Evolutionary conservation across 2,888 invertebrate species (phyloP).

Genomic region (Chrysolina americana): DNA sequence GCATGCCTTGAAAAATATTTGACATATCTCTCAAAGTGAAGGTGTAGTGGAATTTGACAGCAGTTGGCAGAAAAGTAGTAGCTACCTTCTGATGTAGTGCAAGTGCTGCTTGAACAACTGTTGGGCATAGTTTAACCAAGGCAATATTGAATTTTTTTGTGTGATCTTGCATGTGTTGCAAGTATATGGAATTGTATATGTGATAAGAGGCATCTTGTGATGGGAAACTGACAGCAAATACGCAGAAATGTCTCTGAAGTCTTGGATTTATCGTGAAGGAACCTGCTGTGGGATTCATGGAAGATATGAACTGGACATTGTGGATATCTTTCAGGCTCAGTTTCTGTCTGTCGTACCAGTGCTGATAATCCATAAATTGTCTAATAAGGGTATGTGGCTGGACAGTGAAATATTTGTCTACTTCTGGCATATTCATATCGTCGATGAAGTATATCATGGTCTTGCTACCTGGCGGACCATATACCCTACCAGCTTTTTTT

Average conservation of each 20-base stretch:
- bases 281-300: conserved; percentile 97
- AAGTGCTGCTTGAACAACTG: conserved; percentile 81
- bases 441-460: conserved; percentile 94
- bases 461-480: conserved; percentile 94
- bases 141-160: conserved; percentile 77
- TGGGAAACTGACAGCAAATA: conserved; percentile 91
- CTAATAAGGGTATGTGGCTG: conserved; percentile 95
- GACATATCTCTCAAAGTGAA: conserved; percentile 94
- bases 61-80: conserved; percentile 89
- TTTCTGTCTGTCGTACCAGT: conserved; percentile 95
- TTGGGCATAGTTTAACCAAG: conserved; percentile 75
- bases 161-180: conserved; percentile 80
- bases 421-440: conserved; percentile 98
- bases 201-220: conserved; percentile 84
- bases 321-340: conserved; percentile 90
- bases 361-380: conserved; percentile 93
- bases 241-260: conserved; percentile 89
- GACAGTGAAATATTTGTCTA: conserved; percentile 94
- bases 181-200: conserved; percentile 88
- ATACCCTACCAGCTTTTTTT: conserved; percentile 95
- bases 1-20: conserved; percentile 93
- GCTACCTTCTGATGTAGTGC: conserved; percentile 83
- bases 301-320: conserved; percentile 93
- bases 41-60: conserved; percentile 94
- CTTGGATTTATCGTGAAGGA: conserved; percentile 94